These are phyloP conservation scores for Otis tarda DNA, from an alignment of 2,113 vertebrate genomes.

Conservation along the genomic window DNA sequence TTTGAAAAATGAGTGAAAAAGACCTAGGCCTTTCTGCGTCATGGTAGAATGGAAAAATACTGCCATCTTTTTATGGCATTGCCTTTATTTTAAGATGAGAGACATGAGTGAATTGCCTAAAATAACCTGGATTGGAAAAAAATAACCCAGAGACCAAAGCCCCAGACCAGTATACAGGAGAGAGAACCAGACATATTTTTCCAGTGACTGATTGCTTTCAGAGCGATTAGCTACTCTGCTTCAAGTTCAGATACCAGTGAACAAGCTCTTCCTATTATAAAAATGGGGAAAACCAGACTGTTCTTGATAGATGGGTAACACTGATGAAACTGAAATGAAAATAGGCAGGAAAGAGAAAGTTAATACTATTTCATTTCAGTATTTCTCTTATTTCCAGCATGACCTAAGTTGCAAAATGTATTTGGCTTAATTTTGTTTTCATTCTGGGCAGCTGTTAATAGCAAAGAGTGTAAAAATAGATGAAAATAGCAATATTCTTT, in stretches of 20 bases:
- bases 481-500: background rate
- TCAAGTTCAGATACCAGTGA: background rate
- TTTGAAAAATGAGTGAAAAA: background rate
- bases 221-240: background rate
- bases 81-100: background rate
- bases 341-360: background rate
- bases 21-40: background rate
- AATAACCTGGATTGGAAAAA: background rate
- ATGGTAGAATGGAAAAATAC: background rate
- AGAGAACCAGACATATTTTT: background rate
- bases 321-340: background rate
- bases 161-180: background rate
- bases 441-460: background rate
- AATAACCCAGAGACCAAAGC: background rate
- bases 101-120: background rate
- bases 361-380: background rate
- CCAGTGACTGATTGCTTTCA: background rate
- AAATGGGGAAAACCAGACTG: background rate
- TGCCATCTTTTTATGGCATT: background rate
- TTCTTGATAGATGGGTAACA: rapidly evolving
- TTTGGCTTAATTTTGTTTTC: background rate
- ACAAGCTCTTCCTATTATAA: background rate
- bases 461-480: background rate
- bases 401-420: background rate
- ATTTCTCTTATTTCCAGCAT: background rate